Evolutionary conservation across 2,113 vertebrate species (phyloP), one percentile per base, ranked within the genome.

Genomic region (Malurus cyaneus): DNA sequence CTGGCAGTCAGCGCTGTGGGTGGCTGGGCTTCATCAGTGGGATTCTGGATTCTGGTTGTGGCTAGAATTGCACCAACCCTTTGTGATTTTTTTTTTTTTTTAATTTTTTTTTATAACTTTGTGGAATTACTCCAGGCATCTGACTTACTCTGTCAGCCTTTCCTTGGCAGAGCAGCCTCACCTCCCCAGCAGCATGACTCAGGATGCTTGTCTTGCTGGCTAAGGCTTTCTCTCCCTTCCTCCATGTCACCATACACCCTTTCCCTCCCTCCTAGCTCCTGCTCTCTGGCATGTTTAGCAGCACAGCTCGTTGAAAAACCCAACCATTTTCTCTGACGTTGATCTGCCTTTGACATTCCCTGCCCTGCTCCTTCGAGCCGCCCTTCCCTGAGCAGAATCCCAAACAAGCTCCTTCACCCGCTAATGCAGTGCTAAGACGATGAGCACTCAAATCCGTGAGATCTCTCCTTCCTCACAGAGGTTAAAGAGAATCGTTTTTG

Each of bases 161-260:
- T 88, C 80, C 89, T 92, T 96, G 94, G 94, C 92, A 92, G 32
- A 78, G 73, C n/a, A 29, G 84, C n/a, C 49, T 86, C n/a, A 79
- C 80, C 80, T 90, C 95, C 89, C 74, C 57, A 19, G 83, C 82
- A 80, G 66, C 41, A 25, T 97, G 91, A 96, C 82, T 93, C 94
- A 89, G 85, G 94, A 88, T 78, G 71, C 76, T 94, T 6, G 8
- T 71, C 76, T 64, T 86, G 80, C 86, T 91, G 91, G 66, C 94
- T 93, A 81, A 94, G 84, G 44, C 87, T 92, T 95, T 80, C 80
- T 87, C 50, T 96, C 54, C 47, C 57, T 88, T 53, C 23, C 50
- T 93, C 23, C 56, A 11, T 90, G 53, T 62, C 46, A 59, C 72
- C 1, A 5, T 25, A 5, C 85, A 93, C 54, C 76, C 88, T 90